Percentiles rank a stretch among this genome's conserved stretches.
phyloP scores from a whole-genome alignment of 1,140 invertebrate genomes.

The Anoplolepis gracilipes region DNA sequence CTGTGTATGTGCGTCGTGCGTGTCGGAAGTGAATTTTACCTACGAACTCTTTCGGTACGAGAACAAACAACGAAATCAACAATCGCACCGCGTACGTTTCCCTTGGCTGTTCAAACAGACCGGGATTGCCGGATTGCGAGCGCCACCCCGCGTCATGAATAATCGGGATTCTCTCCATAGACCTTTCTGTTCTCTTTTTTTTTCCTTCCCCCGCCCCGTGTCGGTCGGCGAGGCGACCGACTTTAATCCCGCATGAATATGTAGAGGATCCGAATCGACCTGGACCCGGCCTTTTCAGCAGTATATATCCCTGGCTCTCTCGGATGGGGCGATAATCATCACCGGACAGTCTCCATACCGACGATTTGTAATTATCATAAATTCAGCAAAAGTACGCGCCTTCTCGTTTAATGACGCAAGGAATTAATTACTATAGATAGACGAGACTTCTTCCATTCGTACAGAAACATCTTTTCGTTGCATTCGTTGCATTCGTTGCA shows the following conservation, averaged over 20 bases:
- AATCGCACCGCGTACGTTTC: slow-evolving; percentile 61
- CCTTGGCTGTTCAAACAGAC: slow-evolving; percentile 76
- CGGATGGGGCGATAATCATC: slow-evolving; percentile 52
- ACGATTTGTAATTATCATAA: slow-evolving; percentile 67
- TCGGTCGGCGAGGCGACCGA: slow-evolving; percentile 58
- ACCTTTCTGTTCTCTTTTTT: slow-evolving; percentile 59
- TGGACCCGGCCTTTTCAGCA: slow-evolving; percentile 46
- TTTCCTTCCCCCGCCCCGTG: slow-evolving; percentile 27
- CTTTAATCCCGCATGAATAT: slow-evolving; percentile 78
- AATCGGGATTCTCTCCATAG: slow-evolving; percentile 71
- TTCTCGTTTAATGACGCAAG: slow-evolving; percentile 43
- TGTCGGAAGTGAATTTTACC: slow-evolving; percentile 75
- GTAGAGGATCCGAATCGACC: slow-evolving; percentile 65
- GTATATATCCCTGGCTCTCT: slow-evolving; percentile 50
- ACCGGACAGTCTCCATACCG: slow-evolving; percentile 43
- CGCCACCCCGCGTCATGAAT: slow-evolving; percentile 74
- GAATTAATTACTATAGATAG: slow-evolving; percentile 41
- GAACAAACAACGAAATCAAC: slow-evolving; percentile 71
- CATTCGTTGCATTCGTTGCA: background rate
- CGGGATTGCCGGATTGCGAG: slow-evolving; percentile 63
- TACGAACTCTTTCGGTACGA: slow-evolving; percentile 66
- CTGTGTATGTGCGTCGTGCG: background rate
- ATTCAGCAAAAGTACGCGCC: slow-evolving; percentile 38
- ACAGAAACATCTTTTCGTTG: background rate
- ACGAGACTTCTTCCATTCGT: background rate